A percentile compares a stretch with the other conserved stretches of the same genome.
Evolutionary conservation across 2,797 vertebrate genomes (phyloP).

Genomic region (Enteromius afrohamiltoni): DNA sequence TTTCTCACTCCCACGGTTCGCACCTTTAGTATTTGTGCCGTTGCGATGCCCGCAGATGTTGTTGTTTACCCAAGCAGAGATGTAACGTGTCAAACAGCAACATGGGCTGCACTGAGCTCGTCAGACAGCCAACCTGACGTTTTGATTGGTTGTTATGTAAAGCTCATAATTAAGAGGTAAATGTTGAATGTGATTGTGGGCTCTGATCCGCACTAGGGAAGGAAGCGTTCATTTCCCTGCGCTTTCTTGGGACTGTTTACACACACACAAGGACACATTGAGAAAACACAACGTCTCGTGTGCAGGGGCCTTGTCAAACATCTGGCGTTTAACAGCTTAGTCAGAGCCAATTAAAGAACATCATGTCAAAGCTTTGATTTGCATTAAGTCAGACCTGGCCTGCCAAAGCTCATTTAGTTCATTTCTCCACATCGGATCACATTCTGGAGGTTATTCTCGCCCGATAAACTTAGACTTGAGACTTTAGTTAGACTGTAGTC

Average conservation of each 20-base stretch:
- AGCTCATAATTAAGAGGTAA: slow-evolving; percentile 79
- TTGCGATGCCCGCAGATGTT: slow-evolving; percentile 79
- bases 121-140: slow-evolving; percentile 76
- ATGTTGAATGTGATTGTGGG: slow-evolving; percentile 65
- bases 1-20: background rate
- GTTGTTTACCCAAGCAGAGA: slow-evolving; percentile 78
- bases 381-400: slow-evolving; percentile 83
- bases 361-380: slow-evolving; percentile 96
- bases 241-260: slow-evolving; percentile 48
- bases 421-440: slow-evolving; percentile 74
- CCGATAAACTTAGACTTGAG: background rate
- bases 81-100: slow-evolving; percentile 74
- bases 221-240: slow-evolving; percentile 39
- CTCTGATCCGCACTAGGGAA: slow-evolving; percentile 23
- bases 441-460: slow-evolving; percentile 20
- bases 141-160: slow-evolving; percentile 83
- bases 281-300: slow-evolving; percentile 63
- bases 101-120: slow-evolving; percentile 76
- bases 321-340: slow-evolving; percentile 97
- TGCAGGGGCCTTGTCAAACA: slow-evolving; percentile 87
- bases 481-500: background rate
- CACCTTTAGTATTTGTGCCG: slow-evolving; percentile 50
- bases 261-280: slow-evolving; percentile 33
- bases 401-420: slow-evolving; percentile 76
- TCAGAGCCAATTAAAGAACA: slow-evolving; percentile 94